Evolutionary conservation across 2,113 vertebrate genomes (phyloP).

Genomic region (Dicerorhinus sumatrensis): DNA sequence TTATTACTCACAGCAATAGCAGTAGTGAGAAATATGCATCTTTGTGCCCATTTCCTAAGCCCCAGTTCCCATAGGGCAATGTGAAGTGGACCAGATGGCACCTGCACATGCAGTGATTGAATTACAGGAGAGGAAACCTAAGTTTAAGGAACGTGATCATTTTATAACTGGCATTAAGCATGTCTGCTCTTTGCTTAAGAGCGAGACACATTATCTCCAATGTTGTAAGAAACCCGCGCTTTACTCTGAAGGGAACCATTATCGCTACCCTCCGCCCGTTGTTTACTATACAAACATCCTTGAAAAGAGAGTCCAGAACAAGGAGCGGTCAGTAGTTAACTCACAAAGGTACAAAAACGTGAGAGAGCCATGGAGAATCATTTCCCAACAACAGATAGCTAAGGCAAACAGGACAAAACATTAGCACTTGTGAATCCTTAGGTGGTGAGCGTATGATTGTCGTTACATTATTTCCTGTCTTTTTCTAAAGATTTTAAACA

Average conservation of each 20-base stretch:
- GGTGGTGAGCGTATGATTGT: not conserved
- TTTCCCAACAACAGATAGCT: not conserved
- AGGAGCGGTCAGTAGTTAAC: not conserved
- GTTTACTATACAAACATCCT: not conserved
- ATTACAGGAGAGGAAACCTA: not conserved
- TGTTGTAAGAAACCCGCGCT: not conserved
- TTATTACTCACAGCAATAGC: not conserved
- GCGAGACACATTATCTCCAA: not conserved
- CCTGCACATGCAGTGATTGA: no score
- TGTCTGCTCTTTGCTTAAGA: not conserved
- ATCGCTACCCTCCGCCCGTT: not conserved
- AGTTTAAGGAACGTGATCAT: not conserved
- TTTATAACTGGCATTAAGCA: not conserved
- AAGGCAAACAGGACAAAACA: not conserved
- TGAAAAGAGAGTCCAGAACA: not conserved
- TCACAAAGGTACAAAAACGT: not conserved
- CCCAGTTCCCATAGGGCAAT: not conserved
- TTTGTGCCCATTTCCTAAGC: not conserved
- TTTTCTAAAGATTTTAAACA: slow-evolving; percentile 18
- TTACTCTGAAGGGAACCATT: not conserved
- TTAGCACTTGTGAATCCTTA: not conserved
- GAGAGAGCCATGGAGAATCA: not conserved
- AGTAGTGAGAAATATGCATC: not conserved
- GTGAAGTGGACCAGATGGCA: not conserved
- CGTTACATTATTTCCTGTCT: not conserved